Evolutionary conservation across 2,888 invertebrate species (phyloP).

Genomic region (Drosophila tripunctata): DNA sequence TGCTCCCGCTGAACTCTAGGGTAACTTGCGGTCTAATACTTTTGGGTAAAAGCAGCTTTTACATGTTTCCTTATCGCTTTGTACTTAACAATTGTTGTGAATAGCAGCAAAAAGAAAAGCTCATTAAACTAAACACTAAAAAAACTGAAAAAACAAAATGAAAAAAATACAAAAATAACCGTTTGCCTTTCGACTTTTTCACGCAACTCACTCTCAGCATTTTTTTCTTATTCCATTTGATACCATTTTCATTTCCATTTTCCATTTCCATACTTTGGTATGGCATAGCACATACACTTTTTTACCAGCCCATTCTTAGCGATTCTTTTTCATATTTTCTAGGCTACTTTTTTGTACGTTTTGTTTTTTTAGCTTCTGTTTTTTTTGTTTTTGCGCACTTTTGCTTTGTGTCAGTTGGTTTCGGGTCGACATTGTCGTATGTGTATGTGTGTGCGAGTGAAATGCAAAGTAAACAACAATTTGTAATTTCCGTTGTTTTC

Average conservation of each 20-base stretch:
- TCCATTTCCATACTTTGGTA: slow-evolving; percentile 21
- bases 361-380: slow-evolving; percentile 25
- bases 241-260: slow-evolving; percentile 31
- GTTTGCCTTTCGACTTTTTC: slow-evolving; percentile 24
- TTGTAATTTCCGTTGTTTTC: slow-evolving; percentile 75
- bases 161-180: no score
- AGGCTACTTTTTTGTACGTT: slow-evolving; percentile 43
- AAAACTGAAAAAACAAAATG: slow-evolving; percentile 38
- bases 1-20: not conserved
- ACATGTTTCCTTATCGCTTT: slow-evolving; percentile 19
- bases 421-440: slow-evolving; percentile 8
- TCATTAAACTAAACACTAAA: slow-evolving; percentile 71
- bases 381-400: slow-evolving; percentile 33
- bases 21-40: slow-evolving; percentile 1
- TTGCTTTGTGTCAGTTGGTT: slow-evolving; percentile 27
- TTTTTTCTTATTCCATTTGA: not conserved
- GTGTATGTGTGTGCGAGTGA: slow-evolving; percentile 50
- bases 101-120: slow-evolving; percentile 60
- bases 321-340: slow-evolving; percentile 40
- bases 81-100: slow-evolving; percentile 24
- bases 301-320: slow-evolving; percentile 15
- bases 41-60: not conserved
- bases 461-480: slow-evolving; percentile 78
- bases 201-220: slow-evolving; percentile 45
- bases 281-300: slow-evolving; percentile 30